Evolutionary conservation across 2,888 invertebrate species (phyloP).

Genomic region (Leucoptera coffeella): DNA sequence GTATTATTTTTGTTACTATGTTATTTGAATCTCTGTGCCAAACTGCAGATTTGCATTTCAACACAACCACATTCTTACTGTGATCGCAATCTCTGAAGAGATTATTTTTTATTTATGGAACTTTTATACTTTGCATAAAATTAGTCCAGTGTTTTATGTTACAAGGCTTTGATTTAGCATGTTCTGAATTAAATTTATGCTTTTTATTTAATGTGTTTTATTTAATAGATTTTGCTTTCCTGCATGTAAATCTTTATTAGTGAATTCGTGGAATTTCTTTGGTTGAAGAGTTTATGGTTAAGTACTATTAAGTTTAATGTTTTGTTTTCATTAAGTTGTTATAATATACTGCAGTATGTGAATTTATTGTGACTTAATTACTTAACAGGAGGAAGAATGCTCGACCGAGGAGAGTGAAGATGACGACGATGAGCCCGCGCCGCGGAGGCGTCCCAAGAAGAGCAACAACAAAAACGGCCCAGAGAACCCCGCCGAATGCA

Average conservation of each 20-base stretch:
- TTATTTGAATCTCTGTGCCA: too few relatives aligned
- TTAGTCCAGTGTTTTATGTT: too few relatives aligned
- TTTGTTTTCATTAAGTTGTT: constrained; percentile 41
- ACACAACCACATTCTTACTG: too few relatives aligned
- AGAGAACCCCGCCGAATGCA: constrained; percentile 60
- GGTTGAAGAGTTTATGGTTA: constrained; percentile 6
- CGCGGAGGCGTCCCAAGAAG: constrained; percentile 33
- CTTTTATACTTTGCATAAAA: too few relatives aligned
- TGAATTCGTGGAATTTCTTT: background rate
- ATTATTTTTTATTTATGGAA: too few relatives aligned
- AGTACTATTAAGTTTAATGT: constrained; percentile 39
- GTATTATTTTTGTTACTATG: too few relatives aligned
- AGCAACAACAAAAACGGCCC: constrained; percentile 13
- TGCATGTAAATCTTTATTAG: background rate
- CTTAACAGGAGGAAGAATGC: constrained; percentile 44
- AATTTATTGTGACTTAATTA: background rate
- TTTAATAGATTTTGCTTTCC: background rate
- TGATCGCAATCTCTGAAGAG: too few relatives aligned
- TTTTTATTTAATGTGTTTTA: background rate
- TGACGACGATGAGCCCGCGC: constrained; percentile 45
- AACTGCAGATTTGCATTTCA: too few relatives aligned
- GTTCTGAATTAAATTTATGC: too few relatives aligned
- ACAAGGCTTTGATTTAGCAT: too few relatives aligned
- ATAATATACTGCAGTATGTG: constrained; percentile 13
- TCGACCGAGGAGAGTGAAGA: constrained; percentile 58